These are phyloP conservation scores for Protonemura montana DNA, from an alignment of 2,888 invertebrate genomes.

Conservation along the genomic window DNA sequence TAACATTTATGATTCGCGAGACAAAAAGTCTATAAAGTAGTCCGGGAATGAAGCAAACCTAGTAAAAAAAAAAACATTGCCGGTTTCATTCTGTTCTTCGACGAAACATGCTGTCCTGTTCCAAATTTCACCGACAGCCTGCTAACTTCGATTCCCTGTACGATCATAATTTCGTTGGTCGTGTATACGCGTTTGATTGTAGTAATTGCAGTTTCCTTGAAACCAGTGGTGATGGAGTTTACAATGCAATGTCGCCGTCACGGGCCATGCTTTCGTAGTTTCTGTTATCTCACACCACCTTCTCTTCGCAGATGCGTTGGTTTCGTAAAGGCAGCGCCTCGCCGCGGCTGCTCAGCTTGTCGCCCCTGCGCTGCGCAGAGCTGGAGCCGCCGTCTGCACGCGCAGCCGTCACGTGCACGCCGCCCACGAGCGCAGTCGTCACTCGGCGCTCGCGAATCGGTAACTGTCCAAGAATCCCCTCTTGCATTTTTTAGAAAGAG, in stretches of 20 bases:
- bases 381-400: constrained; percentile 57
- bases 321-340: constrained; percentile 72
- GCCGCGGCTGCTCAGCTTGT: constrained; percentile 73
- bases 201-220: not conserved
- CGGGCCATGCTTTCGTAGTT: not conserved
- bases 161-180: not conserved
- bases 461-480: constrained; percentile 52
- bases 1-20: too few relatives aligned
- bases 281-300: not conserved
- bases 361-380: constrained; percentile 63
- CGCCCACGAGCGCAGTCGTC: constrained; percentile 54
- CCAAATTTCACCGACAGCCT: not conserved
- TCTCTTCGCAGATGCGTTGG: constrained; percentile 68
- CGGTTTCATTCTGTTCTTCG: not conserved
- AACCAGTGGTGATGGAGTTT: not conserved
- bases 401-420: constrained; percentile 59
- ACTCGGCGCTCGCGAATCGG: constrained; percentile 52
- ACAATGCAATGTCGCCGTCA: not conserved
- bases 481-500: not conserved
- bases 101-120: not conserved
- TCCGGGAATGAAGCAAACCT: not conserved
- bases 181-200: not conserved
- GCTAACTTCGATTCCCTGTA: not conserved
- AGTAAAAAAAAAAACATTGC: not conserved
- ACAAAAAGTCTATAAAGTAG: too few relatives aligned